Percentiles rank a stretch among this genome's conserved stretches.
phyloP scores from a whole-genome alignment of 1,140 invertebrate genomes.

The Drosophila ercepeae region DNA sequence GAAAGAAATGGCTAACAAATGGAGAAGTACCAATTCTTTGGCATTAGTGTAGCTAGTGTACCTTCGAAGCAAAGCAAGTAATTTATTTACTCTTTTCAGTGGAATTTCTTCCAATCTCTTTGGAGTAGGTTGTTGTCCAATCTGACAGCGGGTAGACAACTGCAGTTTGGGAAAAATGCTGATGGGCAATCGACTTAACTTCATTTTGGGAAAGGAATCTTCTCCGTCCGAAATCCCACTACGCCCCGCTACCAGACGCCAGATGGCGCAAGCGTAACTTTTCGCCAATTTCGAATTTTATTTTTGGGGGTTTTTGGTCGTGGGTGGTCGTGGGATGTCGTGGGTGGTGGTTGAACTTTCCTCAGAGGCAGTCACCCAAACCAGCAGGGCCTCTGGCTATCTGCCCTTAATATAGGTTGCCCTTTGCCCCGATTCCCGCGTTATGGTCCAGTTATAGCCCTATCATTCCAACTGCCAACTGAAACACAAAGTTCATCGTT shows the following conservation, averaged over 20 bases:
- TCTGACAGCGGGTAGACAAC: constrained; percentile 67
- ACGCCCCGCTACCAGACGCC: not conserved
- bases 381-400: constrained; percentile 1
- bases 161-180: constrained; percentile 68
- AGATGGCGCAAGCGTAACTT: constrained; percentile 58
- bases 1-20: not conserved
- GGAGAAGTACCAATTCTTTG: too few species aligned
- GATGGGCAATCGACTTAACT: constrained; percentile 73
- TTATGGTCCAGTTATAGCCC: constrained; percentile 39
- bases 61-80: too few species aligned
- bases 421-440: not conserved
- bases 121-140: not conserved
- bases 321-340: too few species aligned
- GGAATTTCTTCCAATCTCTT: not conserved
- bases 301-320: constrained; percentile 51
- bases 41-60: too few species aligned
- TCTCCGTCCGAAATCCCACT: not conserved
- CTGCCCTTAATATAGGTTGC: constrained; percentile 1
- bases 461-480: constrained; percentile 57
- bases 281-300: constrained; percentile 60
- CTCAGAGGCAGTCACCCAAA: not conserved
- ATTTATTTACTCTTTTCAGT: not conserved
- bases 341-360: constrained; percentile 57
- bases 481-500: constrained; percentile 52
- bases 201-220: constrained; percentile 44